Conservation (phyloP, 2,888 invertebrate species). For the Camponotus fellah region DNA sequence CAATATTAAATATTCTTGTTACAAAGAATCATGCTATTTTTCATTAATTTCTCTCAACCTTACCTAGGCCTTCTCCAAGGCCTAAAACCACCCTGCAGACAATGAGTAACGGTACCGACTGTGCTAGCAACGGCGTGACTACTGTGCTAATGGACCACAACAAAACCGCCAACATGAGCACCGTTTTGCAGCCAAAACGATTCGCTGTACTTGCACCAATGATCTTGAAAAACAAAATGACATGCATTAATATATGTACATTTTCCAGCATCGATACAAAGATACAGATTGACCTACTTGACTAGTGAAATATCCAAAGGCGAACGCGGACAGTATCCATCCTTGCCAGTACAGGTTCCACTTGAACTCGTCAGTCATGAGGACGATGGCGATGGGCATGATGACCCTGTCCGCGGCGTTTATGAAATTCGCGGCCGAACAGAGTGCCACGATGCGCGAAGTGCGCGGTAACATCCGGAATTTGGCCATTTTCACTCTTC, state of each 20-base stretch:
- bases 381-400: constrained; percentile 93
- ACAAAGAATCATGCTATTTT: not conserved
- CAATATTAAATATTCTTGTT: not conserved
- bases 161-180: constrained; percentile 90
- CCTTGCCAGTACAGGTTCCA: constrained; percentile 92
- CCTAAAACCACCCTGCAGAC: constrained; percentile 90
- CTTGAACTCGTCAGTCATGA: constrained; percentile 90
- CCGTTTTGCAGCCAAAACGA: constrained; percentile 90
- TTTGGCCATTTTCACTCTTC: constrained; percentile 83
- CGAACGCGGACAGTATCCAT: constrained; percentile 92
- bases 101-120: constrained; percentile 89
- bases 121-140: constrained; percentile 90
- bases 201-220: constrained; percentile 90
- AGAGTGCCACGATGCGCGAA: constrained; percentile 89
- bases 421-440: constrained; percentile 92
- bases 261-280: not conserved
- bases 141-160: constrained; percentile 92
- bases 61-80: constrained; percentile 92
- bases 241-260: not conserved
- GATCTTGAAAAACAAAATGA: constrained; percentile 84
- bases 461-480: constrained; percentile 87
- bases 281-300: constrained; percentile 86
- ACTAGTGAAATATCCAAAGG: constrained; percentile 92
- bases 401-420: constrained; percentile 92
- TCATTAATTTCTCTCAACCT: constrained; percentile 23